Evolutionary conservation across 2,797 vertebrate genomes (phyloP).

Genomic region (Aselliscus stoliczkanus): DNA sequence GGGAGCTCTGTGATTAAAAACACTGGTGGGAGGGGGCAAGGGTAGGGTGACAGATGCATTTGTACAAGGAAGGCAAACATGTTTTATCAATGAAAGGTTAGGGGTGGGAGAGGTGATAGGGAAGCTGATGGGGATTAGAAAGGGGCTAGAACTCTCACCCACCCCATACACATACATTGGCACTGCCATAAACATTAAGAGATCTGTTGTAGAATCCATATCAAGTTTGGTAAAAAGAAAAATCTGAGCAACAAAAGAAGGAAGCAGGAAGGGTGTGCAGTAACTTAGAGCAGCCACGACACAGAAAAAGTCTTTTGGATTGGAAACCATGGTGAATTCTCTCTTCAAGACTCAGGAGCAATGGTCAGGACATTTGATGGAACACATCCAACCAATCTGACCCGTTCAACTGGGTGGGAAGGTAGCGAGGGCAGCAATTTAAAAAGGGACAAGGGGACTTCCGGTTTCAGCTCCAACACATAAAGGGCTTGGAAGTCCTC

Average conservation of each 20-base stretch:
- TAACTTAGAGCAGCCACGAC: not conserved
- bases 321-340: not conserved
- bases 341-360: not conserved
- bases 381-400: not conserved
- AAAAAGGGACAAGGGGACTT: not conserved
- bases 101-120: not conserved
- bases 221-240: not conserved
- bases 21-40: not conserved
- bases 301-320: not conserved
- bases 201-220: not conserved
- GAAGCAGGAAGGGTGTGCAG: not conserved
- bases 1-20: not conserved
- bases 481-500: not conserved
- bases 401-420: not conserved
- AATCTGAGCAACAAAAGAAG: not conserved
- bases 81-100: not conserved
- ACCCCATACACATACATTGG: not conserved
- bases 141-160: not conserved
- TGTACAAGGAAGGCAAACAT: not conserved
- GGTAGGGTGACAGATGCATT: not conserved
- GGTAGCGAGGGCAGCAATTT: not conserved
- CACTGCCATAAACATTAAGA: not conserved
- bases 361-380: not conserved
- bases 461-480: not conserved
- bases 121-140: not conserved